Conservation (phyloP, 1,140 invertebrate species). For the Leptonema lineaticorne region DNA sequence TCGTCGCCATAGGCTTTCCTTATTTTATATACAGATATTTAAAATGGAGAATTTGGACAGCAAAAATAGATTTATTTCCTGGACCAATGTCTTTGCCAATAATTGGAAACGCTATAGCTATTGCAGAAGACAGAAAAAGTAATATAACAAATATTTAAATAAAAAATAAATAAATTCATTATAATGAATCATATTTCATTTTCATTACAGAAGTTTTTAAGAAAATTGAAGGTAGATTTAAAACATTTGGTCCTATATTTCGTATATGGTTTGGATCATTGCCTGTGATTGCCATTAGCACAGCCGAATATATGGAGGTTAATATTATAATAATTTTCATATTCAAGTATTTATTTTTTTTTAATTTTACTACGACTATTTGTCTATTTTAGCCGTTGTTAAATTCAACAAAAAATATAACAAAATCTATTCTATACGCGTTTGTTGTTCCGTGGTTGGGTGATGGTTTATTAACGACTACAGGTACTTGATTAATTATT, state of each 20-base stretch:
- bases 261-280: constrained; percentile 41
- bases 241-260: constrained; percentile 42
- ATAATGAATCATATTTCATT: background rate
- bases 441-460: constrained; percentile 59
- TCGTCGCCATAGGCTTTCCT: background rate
- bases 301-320: constrained; percentile 45
- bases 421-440: constrained; percentile 59
- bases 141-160: constrained; percentile 4
- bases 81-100: constrained; percentile 31
- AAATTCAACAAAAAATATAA: constrained; percentile 57
- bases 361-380: constrained; percentile 2
- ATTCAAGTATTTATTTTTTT: background rate
- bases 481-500: too few relatives aligned
- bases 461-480: constrained; percentile 55
- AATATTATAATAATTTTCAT: background rate
- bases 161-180: background rate
- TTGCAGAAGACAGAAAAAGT: constrained; percentile 21
- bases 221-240: constrained; percentile 8
- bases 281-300: constrained; percentile 42
- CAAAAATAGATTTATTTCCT: constrained; percentile 24
- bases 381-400: constrained; percentile 51
- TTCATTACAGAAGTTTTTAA: constrained; percentile 14
- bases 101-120: constrained; percentile 29
- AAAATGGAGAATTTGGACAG: constrained; percentile 25
- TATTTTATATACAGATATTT: constrained; percentile 13